Percentiles rank a stretch among this genome's conserved stretches.
Conservation (phyloP, 2,888 invertebrate genomes). For the Cataglyphis livida region DNA sequence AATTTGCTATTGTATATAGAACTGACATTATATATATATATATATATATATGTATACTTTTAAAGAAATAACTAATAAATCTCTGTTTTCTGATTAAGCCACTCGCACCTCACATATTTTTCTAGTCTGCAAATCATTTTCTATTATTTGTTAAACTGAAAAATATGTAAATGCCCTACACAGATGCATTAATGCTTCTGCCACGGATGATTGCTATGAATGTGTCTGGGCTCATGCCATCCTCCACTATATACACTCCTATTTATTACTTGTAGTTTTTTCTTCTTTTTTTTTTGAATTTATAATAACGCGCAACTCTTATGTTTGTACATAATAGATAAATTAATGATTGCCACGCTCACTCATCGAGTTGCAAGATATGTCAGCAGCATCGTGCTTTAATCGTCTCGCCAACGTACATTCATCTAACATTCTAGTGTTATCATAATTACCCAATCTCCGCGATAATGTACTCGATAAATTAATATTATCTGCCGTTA, state of each 20-base stretch:
- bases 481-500: slow-evolving; percentile 77
- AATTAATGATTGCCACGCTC: slow-evolving; percentile 78
- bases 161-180: too few relatives aligned
- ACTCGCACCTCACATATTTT: too few relatives aligned
- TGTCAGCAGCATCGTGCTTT: slow-evolving; percentile 77
- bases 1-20: neutral
- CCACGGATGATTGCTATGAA: too few relatives aligned
- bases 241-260: too few relatives aligned
- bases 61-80: slow-evolving; percentile 58
- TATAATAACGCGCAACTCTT: slow-evolving; percentile 65
- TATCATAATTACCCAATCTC: slow-evolving; percentile 81
- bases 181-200: too few relatives aligned
- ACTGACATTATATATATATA: neutral
- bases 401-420: slow-evolving; percentile 78
- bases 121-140: too few relatives aligned
- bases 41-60: neutral
- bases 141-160: too few relatives aligned
- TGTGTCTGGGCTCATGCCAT: too few relatives aligned
- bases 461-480: slow-evolving; percentile 79
- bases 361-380: slow-evolving; percentile 79
- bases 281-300: slow-evolving; percentile 49
- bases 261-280: slow-evolving; percentile 6
- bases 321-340: slow-evolving; percentile 54
- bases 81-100: neutral
- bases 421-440: slow-evolving; percentile 78